Percentiles rank a stretch among this genome's conserved stretches.
Evolutionary conservation across 2,797 vertebrate genomes (phyloP).

Genomic region (Cephalopachus bancanus): DNA sequence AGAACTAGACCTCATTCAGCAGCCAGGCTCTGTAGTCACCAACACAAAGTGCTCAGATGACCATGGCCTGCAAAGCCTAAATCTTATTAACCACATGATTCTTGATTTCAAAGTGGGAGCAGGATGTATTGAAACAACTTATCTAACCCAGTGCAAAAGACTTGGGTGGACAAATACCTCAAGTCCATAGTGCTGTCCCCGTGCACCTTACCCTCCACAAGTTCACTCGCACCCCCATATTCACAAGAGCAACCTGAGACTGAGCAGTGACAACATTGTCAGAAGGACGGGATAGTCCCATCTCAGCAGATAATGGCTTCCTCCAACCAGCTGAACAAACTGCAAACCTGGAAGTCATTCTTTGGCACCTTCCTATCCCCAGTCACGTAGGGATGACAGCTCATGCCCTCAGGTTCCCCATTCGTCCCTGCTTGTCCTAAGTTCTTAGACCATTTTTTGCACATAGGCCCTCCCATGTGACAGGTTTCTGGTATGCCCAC

Average conservation of each 20-base stretch:
- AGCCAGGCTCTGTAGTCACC: neutral
- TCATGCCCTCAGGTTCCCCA: too few relatives aligned
- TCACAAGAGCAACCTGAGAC: neutral
- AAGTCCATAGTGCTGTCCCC: neutral
- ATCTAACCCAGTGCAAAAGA: neutral
- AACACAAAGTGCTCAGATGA: neutral
- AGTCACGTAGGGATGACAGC: accelerated
- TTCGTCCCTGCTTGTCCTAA: too few relatives aligned
- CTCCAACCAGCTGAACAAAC: neutral
- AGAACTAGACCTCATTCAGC: neutral
- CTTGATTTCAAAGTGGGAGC: neutral
- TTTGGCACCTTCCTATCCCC: neutral
- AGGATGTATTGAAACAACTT: neutral
- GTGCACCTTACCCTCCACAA: accelerated
- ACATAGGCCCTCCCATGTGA: neutral
- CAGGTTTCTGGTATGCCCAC: too few relatives aligned
- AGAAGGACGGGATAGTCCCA: neutral
- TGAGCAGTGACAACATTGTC: neutral
- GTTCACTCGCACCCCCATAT: accelerated
- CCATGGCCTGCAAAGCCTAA: neutral
- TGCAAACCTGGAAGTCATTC: neutral
- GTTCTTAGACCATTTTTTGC: neutral
- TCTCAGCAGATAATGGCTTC: accelerated
- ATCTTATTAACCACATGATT: neutral
- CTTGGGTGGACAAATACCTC: neutral